A percentile compares a stretch with the other conserved stretches of the same genome.
Conservation (phyloP, 1,140 invertebrate genomes). For the fruit fly (Drosophila melanogaster) region DNA sequence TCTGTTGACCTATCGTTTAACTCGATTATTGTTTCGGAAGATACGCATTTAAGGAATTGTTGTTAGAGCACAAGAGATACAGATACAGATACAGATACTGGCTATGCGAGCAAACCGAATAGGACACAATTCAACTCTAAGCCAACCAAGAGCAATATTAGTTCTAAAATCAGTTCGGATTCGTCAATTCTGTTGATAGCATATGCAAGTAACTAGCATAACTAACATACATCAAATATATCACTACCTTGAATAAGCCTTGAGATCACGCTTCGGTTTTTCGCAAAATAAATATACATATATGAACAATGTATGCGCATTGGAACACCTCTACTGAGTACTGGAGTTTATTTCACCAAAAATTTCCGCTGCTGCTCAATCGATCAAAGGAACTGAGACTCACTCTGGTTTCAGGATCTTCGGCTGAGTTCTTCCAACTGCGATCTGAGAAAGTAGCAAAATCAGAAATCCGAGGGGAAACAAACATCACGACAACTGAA, state of each 20-base stretch:
- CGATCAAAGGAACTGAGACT: slow-evolving; percentile 11
- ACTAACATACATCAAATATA: slow-evolving; percentile 33
- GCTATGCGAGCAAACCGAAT: slow-evolving; percentile 25
- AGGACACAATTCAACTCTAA: slow-evolving; percentile 22
- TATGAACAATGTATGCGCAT: slow-evolving; percentile 16
- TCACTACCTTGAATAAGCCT: slow-evolving; percentile 48
- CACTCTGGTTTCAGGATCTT: slow-evolving; percentile 59
- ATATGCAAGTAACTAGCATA: slow-evolving; percentile 15
- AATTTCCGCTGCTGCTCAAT: slow-evolving; percentile 36
- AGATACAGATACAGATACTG: background rate
- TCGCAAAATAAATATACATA: slow-evolving; percentile 33
- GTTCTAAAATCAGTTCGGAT: slow-evolving; percentile 66
- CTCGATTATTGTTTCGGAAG: slow-evolving; percentile 13
- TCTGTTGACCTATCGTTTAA: slow-evolving; percentile 24
- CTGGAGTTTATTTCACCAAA: slow-evolving; percentile 47
- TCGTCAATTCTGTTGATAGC: slow-evolving; percentile 72
- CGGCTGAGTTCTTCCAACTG: slow-evolving; percentile 73
- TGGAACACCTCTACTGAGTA: slow-evolving; percentile 26
- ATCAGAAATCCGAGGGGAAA: slow-evolving; percentile 4
- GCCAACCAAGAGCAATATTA: slow-evolving; percentile 71
- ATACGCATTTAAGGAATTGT: slow-evolving; percentile 54
- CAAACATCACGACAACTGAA: background rate
- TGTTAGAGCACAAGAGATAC: slow-evolving; percentile 59
- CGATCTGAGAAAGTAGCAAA: slow-evolving; percentile 21
- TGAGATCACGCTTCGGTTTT: slow-evolving; percentile 40